Evolutionary conservation across 2,797 vertebrate species (phyloP), one percentile per base, ranked within the genome.

Genomic region (Chaenodraco wilsoni): DNA sequence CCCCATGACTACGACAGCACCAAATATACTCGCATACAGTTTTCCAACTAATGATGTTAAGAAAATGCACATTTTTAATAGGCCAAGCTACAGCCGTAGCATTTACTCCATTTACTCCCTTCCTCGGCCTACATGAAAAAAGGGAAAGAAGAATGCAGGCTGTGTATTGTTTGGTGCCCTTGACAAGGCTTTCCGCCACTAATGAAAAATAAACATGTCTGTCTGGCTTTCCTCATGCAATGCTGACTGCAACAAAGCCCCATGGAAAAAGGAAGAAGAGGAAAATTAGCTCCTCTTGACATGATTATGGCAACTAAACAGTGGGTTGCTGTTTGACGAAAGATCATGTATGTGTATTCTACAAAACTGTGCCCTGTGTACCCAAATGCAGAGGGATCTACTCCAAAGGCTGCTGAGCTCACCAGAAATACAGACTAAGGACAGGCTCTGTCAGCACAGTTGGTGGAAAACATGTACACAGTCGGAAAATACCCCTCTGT

Each of bases 31-130:
- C 44, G 11, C 23, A 21, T 21, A 27, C 43, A 50, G 37, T 58
- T 69, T 52, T 60, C 51, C 55, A 31, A 15, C 62, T 72, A 86
- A 79, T 69, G 75, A 79, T 81, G 76, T 55, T 72, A 68, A 77
- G 69, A 78, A 78, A 84, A 81, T 84, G 75, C 72, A 69, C 57
- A 75, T 88, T 86, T 84, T 76, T 79, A 82, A 73, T 67, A 76
- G 63, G 68, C 65, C 74, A 63, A 76, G 79, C 58, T 76, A 19
- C 55, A 65, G 59, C 62, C 9, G 58, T 72, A 68, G 54, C 21
- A 51, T 87, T 82, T 79, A 19, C 78, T 68, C 82, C 19, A 51
- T 87, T 82, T 79, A 81, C 60, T 68, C 55, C 51, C 33, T 56
- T 64, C 15, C 54, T 48, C 68, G 52, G 52, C 63, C 60, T 23